Base-by-base conservation (phyloP, 2,888 invertebrate species). In the Notodonta ziczac region DNA sequence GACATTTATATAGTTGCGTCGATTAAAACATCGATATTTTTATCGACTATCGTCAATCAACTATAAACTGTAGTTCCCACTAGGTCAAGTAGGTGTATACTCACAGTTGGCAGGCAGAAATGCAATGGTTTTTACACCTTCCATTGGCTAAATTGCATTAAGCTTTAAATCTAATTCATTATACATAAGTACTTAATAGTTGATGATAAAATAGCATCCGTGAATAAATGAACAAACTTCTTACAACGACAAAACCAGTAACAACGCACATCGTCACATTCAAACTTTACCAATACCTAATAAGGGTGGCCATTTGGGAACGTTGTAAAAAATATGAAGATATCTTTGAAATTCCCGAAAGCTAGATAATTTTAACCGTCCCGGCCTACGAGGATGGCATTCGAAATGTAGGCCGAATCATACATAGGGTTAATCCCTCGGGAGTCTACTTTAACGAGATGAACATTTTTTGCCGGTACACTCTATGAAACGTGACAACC, bases 331-430 rank as follows among this genome's bases (percentile, higher is more conserved):
- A 72, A 61, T 64, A 62, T 67, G 58, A 14, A 65, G 58, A 48
- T 66, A 62, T 51, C 60, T 57, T 62, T 58, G 61, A 69, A 71
- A 65, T 72, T 61, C 58, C 58, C 67, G 60, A 63, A 72, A 66
- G 69, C 73, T 69, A 74, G 73, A 75, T 73, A 75, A 78, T 75
- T 76, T 73, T 73, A 73, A 76, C 65, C 73, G 60, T 57, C 61
- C 57, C 58, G 58, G 71, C 69, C 76, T 68, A 71, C 67, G 62
- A 63, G 61, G 62, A 62, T 67, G 61, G 65, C 65, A 69, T 74
- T 72, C 59, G 55, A 60, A 74, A 74, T 67, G 63, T 63, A 70
- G 65, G 66, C 72, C 62, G 63, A 70, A 73, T 77, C 66, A 70
- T 72, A 72, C 65, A 70, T 67, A 56, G 66, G 65, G 67, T 69